Percentiles rank a stretch among this genome's conserved stretches.
These are phyloP conservation scores for Caenorhabditis macrosperma DNA, from an alignment of 2,888 invertebrate genomes.

Conservation along the genomic window DNA sequence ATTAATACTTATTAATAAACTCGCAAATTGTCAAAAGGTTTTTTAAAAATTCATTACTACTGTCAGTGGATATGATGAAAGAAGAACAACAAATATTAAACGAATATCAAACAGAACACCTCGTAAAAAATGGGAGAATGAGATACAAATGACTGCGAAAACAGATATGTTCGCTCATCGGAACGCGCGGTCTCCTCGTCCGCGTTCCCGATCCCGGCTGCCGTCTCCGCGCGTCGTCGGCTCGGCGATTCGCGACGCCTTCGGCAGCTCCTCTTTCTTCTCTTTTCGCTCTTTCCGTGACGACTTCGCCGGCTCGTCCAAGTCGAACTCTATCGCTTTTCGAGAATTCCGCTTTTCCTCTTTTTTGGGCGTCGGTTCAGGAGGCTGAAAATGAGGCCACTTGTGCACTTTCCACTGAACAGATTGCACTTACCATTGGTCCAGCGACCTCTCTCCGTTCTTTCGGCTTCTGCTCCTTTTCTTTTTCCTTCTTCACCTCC, in stretches of 20 bases:
- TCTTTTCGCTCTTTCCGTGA: conserved; percentile 31
- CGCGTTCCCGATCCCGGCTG: conserved; percentile 16
- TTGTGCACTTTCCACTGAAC: neutral
- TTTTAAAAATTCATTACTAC: neutral
- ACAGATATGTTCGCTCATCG: conserved; percentile 1
- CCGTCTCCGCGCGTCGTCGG: conserved; percentile 16
- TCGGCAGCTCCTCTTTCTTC: conserved; percentile 27
- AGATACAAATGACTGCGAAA: conserved; percentile 20
- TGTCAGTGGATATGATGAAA: neutral
- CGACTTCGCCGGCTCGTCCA: conserved; percentile 5
- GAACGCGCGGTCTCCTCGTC: conserved; percentile 11
- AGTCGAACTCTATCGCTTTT: conserved; percentile 39
- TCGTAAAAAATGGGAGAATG: neutral
- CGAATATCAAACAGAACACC: neutral
- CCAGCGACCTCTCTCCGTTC: conserved; percentile 32
- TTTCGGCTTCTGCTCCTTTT: conserved; percentile 9
- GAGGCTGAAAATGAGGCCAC: conserved; percentile 12
- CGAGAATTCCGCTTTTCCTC: conserved; percentile 29
- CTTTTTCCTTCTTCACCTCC: conserved; percentile 19
- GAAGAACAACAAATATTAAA: neutral
- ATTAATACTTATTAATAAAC: no score
- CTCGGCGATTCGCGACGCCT: conserved; percentile 33
- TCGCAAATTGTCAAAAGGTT: no score
- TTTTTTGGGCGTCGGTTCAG: conserved; percentile 5
- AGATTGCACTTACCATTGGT: conserved; percentile 16